Percentiles rank a stretch among this genome's conserved stretches.
phyloP scores from a whole-genome alignment of 2,113 vertebrate species.

The Chiloscyllium plagiosum region DNA sequence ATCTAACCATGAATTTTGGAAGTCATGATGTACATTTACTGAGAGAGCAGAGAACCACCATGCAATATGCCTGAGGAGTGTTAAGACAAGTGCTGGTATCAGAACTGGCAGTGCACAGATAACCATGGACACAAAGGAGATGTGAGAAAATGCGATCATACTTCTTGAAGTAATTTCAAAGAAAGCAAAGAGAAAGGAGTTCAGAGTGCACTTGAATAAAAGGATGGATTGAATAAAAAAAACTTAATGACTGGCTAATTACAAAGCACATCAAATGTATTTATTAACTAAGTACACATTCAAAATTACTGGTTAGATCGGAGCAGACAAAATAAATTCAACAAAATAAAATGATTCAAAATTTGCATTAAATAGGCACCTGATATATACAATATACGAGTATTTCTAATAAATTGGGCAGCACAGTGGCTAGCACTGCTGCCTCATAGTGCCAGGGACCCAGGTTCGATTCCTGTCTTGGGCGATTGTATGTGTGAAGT shows the following conservation, averaged over 20 bases:
- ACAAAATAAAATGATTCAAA: not conserved
- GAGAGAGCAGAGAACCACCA: not conserved
- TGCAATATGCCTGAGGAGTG: too few species aligned
- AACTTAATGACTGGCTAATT: not conserved
- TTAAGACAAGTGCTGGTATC: not conserved
- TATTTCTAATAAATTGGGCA: too few species aligned
- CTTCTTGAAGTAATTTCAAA: not conserved
- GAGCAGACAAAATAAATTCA: not conserved
- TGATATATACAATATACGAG: too few species aligned
- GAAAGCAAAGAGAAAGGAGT: not conserved
- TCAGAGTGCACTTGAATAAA: not conserved
- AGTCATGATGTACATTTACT: not conserved
- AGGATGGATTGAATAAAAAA: not conserved
- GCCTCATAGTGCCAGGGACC: too few species aligned
- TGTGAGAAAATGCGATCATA: not conserved
- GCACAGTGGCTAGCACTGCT: too few species aligned
- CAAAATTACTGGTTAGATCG: not conserved
- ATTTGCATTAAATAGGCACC: too few species aligned
- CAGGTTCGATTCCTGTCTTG: too few species aligned
- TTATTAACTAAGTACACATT: not conserved
- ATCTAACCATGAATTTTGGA: not conserved
- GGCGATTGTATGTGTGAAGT: too few species aligned
- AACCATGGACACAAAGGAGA: not conserved
- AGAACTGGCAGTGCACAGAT: not conserved
- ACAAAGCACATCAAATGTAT: not conserved